Conservation (phyloP, 2,113 vertebrate genomes). For the Acrocephalus kingi region DNA sequence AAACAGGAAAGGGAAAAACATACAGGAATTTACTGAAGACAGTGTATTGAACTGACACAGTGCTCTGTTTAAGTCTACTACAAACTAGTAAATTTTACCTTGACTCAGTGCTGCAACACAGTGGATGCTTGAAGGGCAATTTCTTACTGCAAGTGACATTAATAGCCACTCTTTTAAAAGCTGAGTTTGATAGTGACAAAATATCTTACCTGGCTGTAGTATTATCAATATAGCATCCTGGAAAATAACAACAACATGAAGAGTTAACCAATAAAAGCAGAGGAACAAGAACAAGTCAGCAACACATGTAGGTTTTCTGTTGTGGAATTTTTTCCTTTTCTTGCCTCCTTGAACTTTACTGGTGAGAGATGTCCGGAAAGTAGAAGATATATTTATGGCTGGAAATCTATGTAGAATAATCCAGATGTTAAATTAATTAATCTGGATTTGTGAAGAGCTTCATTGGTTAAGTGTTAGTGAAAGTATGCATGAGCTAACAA, state of each 20-base stretch:
- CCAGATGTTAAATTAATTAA: background rate
- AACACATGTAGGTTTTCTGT: background rate
- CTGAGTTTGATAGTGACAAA: background rate
- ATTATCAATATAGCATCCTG: background rate
- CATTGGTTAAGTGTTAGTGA: background rate
- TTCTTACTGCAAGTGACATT: constrained; percentile 19
- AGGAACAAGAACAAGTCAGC: background rate
- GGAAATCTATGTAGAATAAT: background rate
- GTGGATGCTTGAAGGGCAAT: background rate
- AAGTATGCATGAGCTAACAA: background rate
- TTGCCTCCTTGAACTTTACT: background rate
- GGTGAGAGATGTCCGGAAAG: background rate
- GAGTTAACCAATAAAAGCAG: background rate
- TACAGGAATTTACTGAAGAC: background rate
- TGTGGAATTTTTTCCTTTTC: background rate
- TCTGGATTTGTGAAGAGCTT: background rate
- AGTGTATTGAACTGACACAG: background rate
- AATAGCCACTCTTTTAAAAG: background rate
- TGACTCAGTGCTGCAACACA: constrained; percentile 3
- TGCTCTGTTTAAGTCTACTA: background rate
- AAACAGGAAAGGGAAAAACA: background rate
- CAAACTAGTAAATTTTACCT: background rate
- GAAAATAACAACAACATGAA: background rate
- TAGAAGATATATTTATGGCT: background rate
- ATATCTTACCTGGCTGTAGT: background rate